These are phyloP conservation scores for Physella acuta DNA, from an alignment of 1,140 invertebrate species.

Conservation along the genomic window DNA sequence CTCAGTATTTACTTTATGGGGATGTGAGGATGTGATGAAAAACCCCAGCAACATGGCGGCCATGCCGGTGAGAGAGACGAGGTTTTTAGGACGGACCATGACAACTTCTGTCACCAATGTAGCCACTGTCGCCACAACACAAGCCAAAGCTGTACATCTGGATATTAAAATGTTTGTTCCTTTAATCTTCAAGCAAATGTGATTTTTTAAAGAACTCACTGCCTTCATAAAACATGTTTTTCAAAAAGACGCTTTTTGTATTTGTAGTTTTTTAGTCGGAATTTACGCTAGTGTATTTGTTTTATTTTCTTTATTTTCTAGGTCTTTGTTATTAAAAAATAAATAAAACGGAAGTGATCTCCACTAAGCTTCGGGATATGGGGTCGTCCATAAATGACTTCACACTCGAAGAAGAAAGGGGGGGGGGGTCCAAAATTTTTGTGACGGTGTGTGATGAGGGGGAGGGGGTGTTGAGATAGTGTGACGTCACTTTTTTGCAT, in stretches of 20 bases:
- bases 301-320: no score
- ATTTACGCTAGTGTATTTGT: no score
- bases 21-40: constrained; percentile 8
- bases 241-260: background rate
- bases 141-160: background rate
- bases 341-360: no score
- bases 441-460: no score
- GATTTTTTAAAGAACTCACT: background rate
- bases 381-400: no score
- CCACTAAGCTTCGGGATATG: no score
- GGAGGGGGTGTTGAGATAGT: no score
- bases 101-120: constrained; percentile 7
- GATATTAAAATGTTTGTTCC: no score
- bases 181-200: background rate
- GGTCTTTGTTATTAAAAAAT: no score
- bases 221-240: background rate
- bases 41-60: background rate
- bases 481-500: no score
- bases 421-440: no score
- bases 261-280: background rate
- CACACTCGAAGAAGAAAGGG: no score
- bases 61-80: constrained; percentile 6
- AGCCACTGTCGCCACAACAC: background rate
- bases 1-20: background rate
- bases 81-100: constrained; percentile 1